Conservation (phyloP, 2,888 invertebrate species). For the Pegoplata infirma region DNA sequence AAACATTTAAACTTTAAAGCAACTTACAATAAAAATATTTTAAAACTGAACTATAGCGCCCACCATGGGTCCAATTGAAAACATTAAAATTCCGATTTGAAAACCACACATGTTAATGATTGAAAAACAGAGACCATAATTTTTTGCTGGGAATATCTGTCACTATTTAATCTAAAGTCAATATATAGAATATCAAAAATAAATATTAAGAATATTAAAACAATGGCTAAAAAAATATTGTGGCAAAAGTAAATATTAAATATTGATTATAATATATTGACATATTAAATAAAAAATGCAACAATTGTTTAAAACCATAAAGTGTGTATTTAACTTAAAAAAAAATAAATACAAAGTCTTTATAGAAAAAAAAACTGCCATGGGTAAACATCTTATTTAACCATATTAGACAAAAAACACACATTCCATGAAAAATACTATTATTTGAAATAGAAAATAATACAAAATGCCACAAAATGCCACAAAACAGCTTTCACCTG, state of each 20-base stretch:
- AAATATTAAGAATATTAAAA: too few relatives aligned
- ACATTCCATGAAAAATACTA: neutral
- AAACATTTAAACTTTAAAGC: too few relatives aligned
- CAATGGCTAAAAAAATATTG: too few relatives aligned
- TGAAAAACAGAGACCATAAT: too few relatives aligned
- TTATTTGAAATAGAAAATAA: neutral
- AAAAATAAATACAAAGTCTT: neutral
- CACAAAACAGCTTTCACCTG: slow-evolving; percentile 54
- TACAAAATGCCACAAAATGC: slow-evolving; percentile 36
- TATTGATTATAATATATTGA: neutral
- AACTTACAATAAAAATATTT: too few relatives aligned
- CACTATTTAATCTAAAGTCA: too few relatives aligned
- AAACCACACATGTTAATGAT: too few relatives aligned
- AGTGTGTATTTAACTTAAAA: neutral
- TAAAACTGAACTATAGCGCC: too few relatives aligned
- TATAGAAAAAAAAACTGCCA: neutral
- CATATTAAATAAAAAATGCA: neutral
- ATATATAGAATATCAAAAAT: too few relatives aligned
- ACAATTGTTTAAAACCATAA: neutral
- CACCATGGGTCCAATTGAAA: too few relatives aligned
- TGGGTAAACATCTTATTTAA: neutral
- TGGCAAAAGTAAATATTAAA: neutral
- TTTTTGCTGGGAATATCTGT: too few relatives aligned
- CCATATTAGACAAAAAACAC: neutral
- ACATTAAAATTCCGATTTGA: too few relatives aligned